Evolutionary conservation across 1,140 invertebrate species (phyloP).

Genomic region (Hyposmocoma kahamanoa): DNA sequence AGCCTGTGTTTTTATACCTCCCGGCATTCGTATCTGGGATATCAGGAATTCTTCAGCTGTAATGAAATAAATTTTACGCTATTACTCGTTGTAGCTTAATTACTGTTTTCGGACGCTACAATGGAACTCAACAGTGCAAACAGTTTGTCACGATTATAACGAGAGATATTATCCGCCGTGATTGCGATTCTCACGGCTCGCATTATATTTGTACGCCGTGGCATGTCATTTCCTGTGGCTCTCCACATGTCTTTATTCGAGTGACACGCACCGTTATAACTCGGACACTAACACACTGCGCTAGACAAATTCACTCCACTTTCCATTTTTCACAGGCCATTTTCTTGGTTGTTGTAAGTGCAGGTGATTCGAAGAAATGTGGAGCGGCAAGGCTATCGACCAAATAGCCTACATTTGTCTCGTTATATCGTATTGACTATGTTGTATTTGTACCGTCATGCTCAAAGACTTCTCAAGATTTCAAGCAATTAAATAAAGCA

Average conservation of each 20-base stretch:
- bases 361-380: slow-evolving; percentile 50
- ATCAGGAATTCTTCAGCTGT: too few species aligned
- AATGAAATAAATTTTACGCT: too few species aligned
- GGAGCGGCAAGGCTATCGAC: slow-evolving; percentile 36
- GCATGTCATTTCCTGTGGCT: slow-evolving; percentile 32
- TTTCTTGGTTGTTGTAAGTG: slow-evolving; percentile 47
- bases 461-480: neutral
- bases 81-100: too few species aligned
- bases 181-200: slow-evolving; percentile 40
- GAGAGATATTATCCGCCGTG: slow-evolving; percentile 33
- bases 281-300: slow-evolving; percentile 46
- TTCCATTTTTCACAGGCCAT: slow-evolving; percentile 65
- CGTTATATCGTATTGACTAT: too few species aligned
- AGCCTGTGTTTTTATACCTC: too few species aligned
- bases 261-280: slow-evolving; percentile 40
- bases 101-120: too few species aligned
- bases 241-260: slow-evolving; percentile 26
- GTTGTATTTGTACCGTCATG: too few species aligned
- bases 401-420: slow-evolving; percentile 36
- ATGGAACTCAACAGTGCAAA: slow-evolving; percentile 38
- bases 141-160: slow-evolving; percentile 42
- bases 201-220: slow-evolving; percentile 24
- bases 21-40: too few species aligned
- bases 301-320: slow-evolving; percentile 64
- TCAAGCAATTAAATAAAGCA: neutral